Evolutionary conservation across 2,797 vertebrate species (phyloP), one percentile per base, ranked within the genome.

Genomic region (Galago senegalensis): DNA sequence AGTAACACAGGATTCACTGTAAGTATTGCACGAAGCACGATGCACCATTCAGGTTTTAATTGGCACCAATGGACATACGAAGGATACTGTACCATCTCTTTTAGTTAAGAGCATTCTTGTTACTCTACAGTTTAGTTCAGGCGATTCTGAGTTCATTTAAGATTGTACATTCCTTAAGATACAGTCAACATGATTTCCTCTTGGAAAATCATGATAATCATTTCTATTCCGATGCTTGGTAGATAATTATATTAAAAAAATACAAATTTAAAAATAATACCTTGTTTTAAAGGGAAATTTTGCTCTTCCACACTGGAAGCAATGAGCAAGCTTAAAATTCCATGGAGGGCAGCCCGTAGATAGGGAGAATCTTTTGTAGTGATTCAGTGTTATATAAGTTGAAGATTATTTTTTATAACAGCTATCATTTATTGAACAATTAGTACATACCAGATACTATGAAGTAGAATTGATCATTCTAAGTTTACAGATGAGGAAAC

Each of bases 1-100:
- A 98, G 98, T 99, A 98, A 99, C 99, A 89, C 99, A 99, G 98
- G 98, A 99, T 97, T 99, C 99, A 97, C 99, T 99, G 99, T 99
- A 98, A 99, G 99, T 98, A 97, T 97, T 95, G 23, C 91, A 88
- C 93, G 94, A 89, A 94, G 85, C 73, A 63, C 21, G 87, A 93
- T 77, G 61, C 77, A 12, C 96, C 97, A 67, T 94, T 95, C 97
- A 85, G 96, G 86, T 97, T 97, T 97, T 97, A 97, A 97, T 97
- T 95, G 95, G 93, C 95, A 95, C 72, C 88, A 73, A 93, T 95
- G 96, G 96, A 86, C 23, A 1, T 83, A 81, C 67, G 94, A 82
- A 77, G 46, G 85, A 95, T 95, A 73, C 63, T 61, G 91, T 31
- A 46, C 82, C 49, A 60, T 58, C 76, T 88, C 87, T 85, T 75